phyloP scores from a whole-genome alignment of 2,888 invertebrate genomes.

The Cephus rjabovi region DNA sequence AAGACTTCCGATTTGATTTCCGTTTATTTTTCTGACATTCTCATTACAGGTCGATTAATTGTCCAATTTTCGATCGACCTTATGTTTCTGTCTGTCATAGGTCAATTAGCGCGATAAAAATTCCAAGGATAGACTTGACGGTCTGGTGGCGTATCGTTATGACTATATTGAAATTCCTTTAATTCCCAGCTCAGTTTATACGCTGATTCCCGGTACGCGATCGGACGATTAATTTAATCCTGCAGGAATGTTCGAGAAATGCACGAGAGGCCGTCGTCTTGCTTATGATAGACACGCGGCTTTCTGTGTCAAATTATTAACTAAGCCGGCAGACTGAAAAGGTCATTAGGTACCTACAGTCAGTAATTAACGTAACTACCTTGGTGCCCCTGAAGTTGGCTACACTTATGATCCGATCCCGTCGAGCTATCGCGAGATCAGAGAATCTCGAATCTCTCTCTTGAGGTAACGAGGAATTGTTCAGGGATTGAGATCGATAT shows the following conservation, averaged over 20 bases:
- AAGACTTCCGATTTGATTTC: too few species aligned
- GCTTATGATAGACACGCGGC: background rate
- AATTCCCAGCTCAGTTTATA: background rate
- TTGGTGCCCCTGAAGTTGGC: background rate
- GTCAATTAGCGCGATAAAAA: too few species aligned
- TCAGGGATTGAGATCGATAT: background rate
- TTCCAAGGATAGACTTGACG: too few species aligned
- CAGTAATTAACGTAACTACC: constrained; percentile 43
- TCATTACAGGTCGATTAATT: too few species aligned
- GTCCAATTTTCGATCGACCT: too few species aligned
- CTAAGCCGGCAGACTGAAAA: constrained; percentile 25
- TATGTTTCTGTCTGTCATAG: too few species aligned
- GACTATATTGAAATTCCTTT: too few species aligned
- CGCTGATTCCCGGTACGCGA: background rate
- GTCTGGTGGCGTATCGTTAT: too few species aligned
- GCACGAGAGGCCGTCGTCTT: background rate
- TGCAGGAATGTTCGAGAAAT: background rate
- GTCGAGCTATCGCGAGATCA: background rate
- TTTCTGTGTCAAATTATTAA: constrained; percentile 36
- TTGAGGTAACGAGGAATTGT: background rate
- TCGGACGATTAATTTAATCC: background rate
- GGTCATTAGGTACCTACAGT: constrained; percentile 32
- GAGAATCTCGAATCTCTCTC: background rate
- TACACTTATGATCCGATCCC: background rate
- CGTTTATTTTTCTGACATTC: too few species aligned